Percentiles rank a stretch among this genome's conserved stretches.
These are phyloP conservation scores for Arenaria interpres DNA, from an alignment of 2,113 vertebrate genomes.

Conservation along the genomic window DNA sequence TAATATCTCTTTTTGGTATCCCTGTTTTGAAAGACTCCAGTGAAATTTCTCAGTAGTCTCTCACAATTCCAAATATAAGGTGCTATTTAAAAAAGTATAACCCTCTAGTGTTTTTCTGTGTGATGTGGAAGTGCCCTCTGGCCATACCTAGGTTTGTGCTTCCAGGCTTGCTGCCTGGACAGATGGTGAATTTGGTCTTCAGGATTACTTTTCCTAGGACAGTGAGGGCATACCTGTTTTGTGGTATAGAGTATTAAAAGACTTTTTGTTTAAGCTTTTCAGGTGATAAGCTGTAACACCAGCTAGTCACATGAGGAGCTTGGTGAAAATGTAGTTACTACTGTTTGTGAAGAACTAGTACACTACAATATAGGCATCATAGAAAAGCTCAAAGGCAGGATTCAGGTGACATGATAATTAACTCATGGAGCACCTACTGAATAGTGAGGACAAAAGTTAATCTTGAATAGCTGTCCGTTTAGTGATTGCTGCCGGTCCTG, in stretches of 20 bases:
- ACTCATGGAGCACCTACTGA: neutral
- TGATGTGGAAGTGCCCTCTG: neutral
- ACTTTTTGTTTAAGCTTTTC: neutral
- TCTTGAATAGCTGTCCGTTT: neutral
- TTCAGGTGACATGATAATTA: neutral
- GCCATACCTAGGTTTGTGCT: neutral
- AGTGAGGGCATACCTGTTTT: neutral
- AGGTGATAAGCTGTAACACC: neutral
- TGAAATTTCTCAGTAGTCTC: neutral
- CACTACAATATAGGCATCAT: neutral
- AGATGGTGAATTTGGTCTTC: neutral
- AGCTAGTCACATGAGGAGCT: neutral
- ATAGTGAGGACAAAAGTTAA: neutral
- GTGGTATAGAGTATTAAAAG: neutral
- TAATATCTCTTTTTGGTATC: neutral
- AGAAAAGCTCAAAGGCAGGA: neutral
- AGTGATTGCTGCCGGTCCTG: neutral
- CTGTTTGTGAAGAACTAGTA: neutral
- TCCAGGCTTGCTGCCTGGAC: neutral
- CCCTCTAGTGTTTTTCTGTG: neutral
- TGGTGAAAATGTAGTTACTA: neutral
- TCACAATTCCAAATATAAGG: neutral
- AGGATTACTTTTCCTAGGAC: neutral
- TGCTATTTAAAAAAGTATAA: neutral
- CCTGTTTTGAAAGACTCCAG: neutral